Base-by-base conservation (phyloP, 2,888 invertebrate species). In the Trimorus sp. region DNA sequence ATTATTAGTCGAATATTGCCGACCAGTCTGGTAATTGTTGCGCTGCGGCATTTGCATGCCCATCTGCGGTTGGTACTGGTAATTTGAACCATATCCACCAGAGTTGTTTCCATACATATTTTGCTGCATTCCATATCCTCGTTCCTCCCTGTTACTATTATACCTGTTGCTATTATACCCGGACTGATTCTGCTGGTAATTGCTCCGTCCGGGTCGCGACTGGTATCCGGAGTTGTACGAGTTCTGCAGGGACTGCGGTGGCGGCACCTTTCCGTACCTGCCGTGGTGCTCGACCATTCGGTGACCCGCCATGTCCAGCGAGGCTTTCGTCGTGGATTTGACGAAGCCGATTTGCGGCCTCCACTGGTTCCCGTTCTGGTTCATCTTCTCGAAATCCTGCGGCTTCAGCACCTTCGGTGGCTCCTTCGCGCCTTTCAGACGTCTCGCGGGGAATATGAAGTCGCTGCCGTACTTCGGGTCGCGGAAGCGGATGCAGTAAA, bases 331-430 rank as follows among this genome's bases (percentile, higher is more conserved):
- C 83, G 93, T 93, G 1, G 95, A 93, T 7, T 93, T 94, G 16
- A 93, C 94, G 93, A 97, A 96, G 92, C 97, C 97, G 83, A 96
- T 95, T 89, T 94, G 94, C 7, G 97, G 96, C 71, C 95, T 93
- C 94, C 95, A 97, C 14, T 88, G 87, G 77, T 89, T 89, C 12
- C 86, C 85, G 40, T 76, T 87, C 14, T 87, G 89, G 89, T 95
- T 95, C 89, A 95, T 93, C 87, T 94, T 94, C 84, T 94, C 93
- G 79, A 96, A 93, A 90, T 96, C 95, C 48, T 95, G 95, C 0
- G 97, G 96, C 89, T 97, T 97, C 71, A 98, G 93, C 8, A 97
- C 96, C 82, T 94, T 92, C 0, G 94, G 94, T 1, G 98, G 97
- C 85, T 96, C 95, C 74, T 93, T 93, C 15, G 94, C 96, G 1